These are phyloP conservation scores for Pollachius pollachius DNA, from an alignment of 2,113 vertebrate species.

Conservation along the genomic window DNA sequence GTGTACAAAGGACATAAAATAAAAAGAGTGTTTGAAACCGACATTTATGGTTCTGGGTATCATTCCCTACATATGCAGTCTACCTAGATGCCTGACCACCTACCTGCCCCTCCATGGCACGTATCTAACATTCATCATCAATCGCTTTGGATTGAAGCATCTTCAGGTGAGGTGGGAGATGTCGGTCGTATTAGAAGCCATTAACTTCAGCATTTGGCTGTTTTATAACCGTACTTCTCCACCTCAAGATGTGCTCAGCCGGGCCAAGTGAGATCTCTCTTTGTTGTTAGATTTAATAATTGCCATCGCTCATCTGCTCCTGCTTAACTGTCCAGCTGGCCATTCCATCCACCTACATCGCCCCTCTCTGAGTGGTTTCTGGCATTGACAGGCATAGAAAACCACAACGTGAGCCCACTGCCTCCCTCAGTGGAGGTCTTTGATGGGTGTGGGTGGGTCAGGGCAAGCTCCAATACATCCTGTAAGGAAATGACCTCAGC, in stretches of 20 bases:
- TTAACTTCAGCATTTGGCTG: too few relatives aligned
- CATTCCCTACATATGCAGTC: too few relatives aligned
- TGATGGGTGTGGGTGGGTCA: constrained; percentile 10
- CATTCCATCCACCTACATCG: constrained; percentile 27
- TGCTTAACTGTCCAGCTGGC: constrained; percentile 33
- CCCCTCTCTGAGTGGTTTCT: constrained; percentile 20
- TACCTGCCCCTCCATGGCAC: too few relatives aligned
- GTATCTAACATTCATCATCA: too few relatives aligned
- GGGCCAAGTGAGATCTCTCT: neutral
- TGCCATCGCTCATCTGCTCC: constrained; percentile 36
- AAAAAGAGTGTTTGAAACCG: too few relatives aligned
- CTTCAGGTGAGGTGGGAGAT: too few relatives aligned
- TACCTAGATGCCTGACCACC: too few relatives aligned
- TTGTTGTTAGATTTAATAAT: constrained; percentile 32
- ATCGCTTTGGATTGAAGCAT: too few relatives aligned
- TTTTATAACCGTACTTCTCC: too few relatives aligned
- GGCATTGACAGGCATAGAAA: constrained; percentile 30
- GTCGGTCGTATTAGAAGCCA: too few relatives aligned
- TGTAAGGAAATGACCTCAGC: neutral
- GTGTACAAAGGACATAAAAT: too few relatives aligned
- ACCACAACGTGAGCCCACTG: constrained; percentile 23
- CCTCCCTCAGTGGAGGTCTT: constrained; percentile 16
- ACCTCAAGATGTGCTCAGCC: constrained; percentile 13
- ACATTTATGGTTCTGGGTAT: too few relatives aligned
- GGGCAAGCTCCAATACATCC: constrained; percentile 12